These are phyloP conservation scores for Cynaeus angustus DNA, from an alignment of 2,888 invertebrate genomes.

Conservation along the genomic window DNA sequence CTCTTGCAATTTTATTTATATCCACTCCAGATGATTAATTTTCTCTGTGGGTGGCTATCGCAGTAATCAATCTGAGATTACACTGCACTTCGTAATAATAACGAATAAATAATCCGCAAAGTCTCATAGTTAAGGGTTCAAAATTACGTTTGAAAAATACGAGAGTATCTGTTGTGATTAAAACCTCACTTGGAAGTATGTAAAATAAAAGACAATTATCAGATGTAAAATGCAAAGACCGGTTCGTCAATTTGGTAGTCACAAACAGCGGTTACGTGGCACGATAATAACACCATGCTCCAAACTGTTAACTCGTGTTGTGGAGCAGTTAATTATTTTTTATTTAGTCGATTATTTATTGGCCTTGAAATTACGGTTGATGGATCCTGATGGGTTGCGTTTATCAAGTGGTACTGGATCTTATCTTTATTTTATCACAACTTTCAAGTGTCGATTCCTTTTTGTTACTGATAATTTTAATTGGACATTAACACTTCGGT, in stretches of 20 bases:
- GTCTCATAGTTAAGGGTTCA: neutral
- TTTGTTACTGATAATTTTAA: conserved; percentile 1
- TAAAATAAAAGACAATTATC: conserved; percentile 6
- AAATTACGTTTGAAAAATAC: conserved; percentile 6
- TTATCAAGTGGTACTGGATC: neutral
- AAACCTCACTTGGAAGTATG: neutral
- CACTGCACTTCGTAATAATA: conserved; percentile 23
- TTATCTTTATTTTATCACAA: neutral
- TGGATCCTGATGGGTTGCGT: conserved; percentile 3
- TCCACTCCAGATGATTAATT: conserved; percentile 31
- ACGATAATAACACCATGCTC: neutral
- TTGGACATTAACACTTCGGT: neutral
- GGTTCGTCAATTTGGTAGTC: conserved; percentile 15
- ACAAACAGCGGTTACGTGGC: conserved; percentile 15
- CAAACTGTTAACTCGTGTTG: conserved; percentile 25
- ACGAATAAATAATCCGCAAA: neutral
- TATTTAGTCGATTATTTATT: conserved; percentile 15
- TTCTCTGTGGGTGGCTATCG: conserved; percentile 35
- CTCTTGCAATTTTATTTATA: conserved; percentile 23
- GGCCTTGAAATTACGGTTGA: conserved; percentile 20
- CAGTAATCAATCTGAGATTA: conserved; percentile 36
- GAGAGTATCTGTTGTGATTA: neutral
- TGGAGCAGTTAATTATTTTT: conserved; percentile 27
- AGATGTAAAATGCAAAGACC: conserved; percentile 6
- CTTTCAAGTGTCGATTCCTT: neutral